phyloP scores from a whole-genome alignment of 2,797 vertebrate genomes.

The Acrossocheilus fasciatus region DNA sequence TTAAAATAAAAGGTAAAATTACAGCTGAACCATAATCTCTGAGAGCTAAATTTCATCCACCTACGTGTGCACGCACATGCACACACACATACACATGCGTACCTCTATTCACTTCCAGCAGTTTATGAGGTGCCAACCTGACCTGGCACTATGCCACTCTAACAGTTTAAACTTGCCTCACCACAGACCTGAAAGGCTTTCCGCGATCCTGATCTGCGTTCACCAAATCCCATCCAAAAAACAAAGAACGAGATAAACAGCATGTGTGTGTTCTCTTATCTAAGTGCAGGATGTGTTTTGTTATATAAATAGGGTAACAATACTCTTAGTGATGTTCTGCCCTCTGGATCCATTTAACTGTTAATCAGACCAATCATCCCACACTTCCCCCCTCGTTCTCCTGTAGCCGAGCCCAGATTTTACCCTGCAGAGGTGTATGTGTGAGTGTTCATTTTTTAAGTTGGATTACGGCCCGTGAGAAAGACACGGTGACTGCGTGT shows the following conservation, averaged over 20 bases:
- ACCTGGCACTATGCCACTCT: slow-evolving; percentile 33
- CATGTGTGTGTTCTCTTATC: slow-evolving; percentile 46
- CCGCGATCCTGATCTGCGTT: slow-evolving; percentile 32
- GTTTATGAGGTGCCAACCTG: slow-evolving; percentile 53
- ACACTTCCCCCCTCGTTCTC: slow-evolving; percentile 37
- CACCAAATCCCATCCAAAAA: slow-evolving; percentile 17
- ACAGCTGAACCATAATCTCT: slow-evolving; percentile 45
- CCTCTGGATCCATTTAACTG: slow-evolving; percentile 52
- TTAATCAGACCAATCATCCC: slow-evolving; percentile 46
- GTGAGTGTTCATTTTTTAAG: slow-evolving; percentile 34
- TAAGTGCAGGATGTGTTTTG: slow-evolving; percentile 45
- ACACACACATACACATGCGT: neutral
- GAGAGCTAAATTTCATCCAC: slow-evolving; percentile 41
- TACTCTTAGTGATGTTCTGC: slow-evolving; percentile 44
- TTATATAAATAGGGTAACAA: slow-evolving; percentile 50
- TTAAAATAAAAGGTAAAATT: slow-evolving; percentile 50
- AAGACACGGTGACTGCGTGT: slow-evolving; percentile 43
- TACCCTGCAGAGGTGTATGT: slow-evolving; percentile 42
- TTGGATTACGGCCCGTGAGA: slow-evolving; percentile 49
- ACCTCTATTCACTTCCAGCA: slow-evolving; percentile 27
- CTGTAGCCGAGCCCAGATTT: slow-evolving; percentile 20
- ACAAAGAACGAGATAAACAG: slow-evolving; percentile 33
- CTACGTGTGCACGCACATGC: slow-evolving; percentile 39
- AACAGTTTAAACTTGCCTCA: slow-evolving; percentile 45
- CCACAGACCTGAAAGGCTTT: slow-evolving; percentile 27